Conservation (phyloP, 2,888 invertebrate species). For the Watsonalla cultraria region DNA sequence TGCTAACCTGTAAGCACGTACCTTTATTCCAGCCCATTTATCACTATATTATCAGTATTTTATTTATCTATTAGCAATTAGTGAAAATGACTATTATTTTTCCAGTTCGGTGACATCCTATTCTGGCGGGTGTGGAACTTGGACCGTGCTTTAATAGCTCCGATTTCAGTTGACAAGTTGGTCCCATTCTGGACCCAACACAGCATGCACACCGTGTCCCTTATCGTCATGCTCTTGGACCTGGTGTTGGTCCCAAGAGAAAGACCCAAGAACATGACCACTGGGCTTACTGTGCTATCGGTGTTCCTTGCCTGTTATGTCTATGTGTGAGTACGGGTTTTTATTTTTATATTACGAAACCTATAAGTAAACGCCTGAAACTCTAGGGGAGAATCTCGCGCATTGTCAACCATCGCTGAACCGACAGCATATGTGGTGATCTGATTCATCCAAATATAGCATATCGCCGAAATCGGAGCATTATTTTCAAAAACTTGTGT, state of each 20-base stretch:
- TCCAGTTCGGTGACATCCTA: slow-evolving; percentile 58
- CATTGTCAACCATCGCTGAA: too few species aligned
- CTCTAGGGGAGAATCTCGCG: too few species aligned
- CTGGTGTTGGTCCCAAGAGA: slow-evolving; percentile 45
- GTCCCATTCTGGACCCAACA: slow-evolving; percentile 61
- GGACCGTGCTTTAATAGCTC: slow-evolving; percentile 47
- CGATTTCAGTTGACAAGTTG: slow-evolving; percentile 36
- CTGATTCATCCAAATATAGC: too few species aligned
- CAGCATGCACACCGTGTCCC: slow-evolving; percentile 57
- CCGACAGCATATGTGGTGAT: too few species aligned
- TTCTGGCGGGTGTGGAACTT: slow-evolving; percentile 64
- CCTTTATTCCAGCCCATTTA: too few species aligned
- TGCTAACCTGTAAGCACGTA: too few species aligned
- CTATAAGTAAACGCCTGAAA: too few species aligned
- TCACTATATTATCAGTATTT: too few species aligned
- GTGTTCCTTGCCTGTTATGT: slow-evolving; percentile 36
- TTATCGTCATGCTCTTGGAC: slow-evolving; percentile 47
- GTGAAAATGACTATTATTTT: slow-evolving; percentile 8
- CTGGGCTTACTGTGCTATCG: slow-evolving; percentile 32
- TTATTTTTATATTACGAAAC: too few species aligned
- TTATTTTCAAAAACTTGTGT: too few species aligned
- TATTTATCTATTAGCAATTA: neutral
- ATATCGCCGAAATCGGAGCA: too few species aligned
- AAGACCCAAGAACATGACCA: slow-evolving; percentile 38
- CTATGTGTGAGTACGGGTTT: slow-evolving; percentile 43